Evolutionary conservation across 2,888 invertebrate genomes (phyloP).

Genomic region (Lordiphosa fenestrarum): DNA sequence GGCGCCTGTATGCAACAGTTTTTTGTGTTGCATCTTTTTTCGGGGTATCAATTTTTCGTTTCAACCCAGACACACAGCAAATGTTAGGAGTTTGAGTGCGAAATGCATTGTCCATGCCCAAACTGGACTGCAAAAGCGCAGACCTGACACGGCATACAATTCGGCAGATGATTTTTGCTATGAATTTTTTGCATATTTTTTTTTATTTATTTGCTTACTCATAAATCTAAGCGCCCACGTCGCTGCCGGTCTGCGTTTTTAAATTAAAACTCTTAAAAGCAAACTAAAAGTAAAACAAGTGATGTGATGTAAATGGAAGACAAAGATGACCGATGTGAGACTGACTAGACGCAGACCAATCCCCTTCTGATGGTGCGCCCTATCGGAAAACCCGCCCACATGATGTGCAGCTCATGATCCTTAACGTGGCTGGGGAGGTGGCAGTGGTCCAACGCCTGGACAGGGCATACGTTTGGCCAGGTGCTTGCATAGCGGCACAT

Average conservation of each 20-base stretch:
- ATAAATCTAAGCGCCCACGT: conserved; percentile 55
- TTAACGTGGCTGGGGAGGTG: conserved; percentile 76
- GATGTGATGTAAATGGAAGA: conserved; percentile 17
- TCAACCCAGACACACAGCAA: conserved; percentile 23
- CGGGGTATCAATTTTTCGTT: conserved; percentile 60
- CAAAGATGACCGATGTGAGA: conserved; percentile 53
- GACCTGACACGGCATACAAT: conserved; percentile 53
- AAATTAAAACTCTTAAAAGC: conserved; percentile 60
- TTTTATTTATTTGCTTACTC: conserved; percentile 67
- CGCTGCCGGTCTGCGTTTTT: conserved; percentile 47
- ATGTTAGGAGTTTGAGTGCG: conserved; percentile 1
- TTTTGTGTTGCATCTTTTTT: conserved; percentile 49
- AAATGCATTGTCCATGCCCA: conserved; percentile 62
- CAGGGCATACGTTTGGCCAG: conserved; percentile 87
- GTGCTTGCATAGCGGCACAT: conserved; percentile 89
- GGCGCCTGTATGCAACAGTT: conserved; percentile 51
- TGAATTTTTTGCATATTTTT: conserved; percentile 36
- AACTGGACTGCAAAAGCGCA: conserved; percentile 44
- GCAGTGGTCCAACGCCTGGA: conserved; percentile 78
- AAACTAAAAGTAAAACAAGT: conserved; percentile 45
- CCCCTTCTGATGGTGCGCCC: conserved; percentile 7
- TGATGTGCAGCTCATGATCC: not conserved
- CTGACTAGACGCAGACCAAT: conserved; percentile 41
- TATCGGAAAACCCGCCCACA: conserved; percentile 23
- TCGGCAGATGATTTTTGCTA: conserved; percentile 27